Evolutionary conservation across 2,888 invertebrate genomes (phyloP).

Genomic region (Disparrhopalites patrizii): DNA sequence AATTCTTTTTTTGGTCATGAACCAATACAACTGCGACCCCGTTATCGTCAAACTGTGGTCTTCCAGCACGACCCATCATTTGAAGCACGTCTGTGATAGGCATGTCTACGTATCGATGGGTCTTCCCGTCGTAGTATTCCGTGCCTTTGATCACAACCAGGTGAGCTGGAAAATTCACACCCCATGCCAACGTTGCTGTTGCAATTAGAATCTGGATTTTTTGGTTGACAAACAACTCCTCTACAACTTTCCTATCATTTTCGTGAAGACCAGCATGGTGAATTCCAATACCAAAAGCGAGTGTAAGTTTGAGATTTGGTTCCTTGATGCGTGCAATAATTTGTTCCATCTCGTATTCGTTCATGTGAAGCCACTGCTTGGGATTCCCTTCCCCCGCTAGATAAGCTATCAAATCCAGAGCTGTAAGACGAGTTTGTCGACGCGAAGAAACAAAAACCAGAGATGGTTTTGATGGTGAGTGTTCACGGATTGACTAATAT

Average conservation of each 20-base stretch:
- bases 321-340: constrained; percentile 69
- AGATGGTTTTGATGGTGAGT: constrained; percentile 64
- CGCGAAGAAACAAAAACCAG: constrained; percentile 95
- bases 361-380: constrained; percentile 89
- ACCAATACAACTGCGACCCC: constrained; percentile 67
- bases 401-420: constrained; percentile 87
- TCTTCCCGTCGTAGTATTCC: constrained; percentile 97
- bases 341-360: constrained; percentile 78
- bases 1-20: constrained; percentile 96
- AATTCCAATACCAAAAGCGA: constrained; percentile 96
- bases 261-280: constrained; percentile 98
- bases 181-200: constrained; percentile 98
- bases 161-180: constrained; percentile 98
- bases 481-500: constrained; percentile 36
- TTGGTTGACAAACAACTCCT: constrained; percentile 88
- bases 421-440: constrained; percentile 93
- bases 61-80: constrained; percentile 99
- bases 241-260: constrained; percentile 81
- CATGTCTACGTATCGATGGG: constrained; percentile 96
- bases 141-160: constrained; percentile 98
- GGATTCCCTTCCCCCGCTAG: constrained; percentile 87
- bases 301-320: constrained; percentile 82
- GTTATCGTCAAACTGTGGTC: constrained; percentile 93
- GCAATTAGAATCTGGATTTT: constrained; percentile 96
- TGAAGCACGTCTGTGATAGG: constrained; percentile 99